Evolutionary conservation across 2,797 vertebrate genomes (phyloP), one percentile per base, ranked within the genome.

Genomic region (Cynodonichthys magdalenae): DNA sequence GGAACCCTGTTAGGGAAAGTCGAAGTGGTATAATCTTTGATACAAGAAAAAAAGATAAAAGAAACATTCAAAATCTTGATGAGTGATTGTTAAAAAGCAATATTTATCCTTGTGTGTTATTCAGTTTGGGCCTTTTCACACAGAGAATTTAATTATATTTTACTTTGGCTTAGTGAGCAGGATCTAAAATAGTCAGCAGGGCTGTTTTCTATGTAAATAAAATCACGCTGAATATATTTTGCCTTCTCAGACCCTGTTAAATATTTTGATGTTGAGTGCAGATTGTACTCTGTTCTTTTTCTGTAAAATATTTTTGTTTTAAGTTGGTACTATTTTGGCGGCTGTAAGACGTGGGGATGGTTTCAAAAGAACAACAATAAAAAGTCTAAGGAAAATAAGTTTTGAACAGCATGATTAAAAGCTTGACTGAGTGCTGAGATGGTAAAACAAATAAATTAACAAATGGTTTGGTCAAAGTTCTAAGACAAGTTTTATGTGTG

Each of bases 61-160:
- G 7, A 7, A 62, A 17, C 7, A 48, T 56, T 57, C 34, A 55
- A 69, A 80, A 52, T 20, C 29, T 20, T 28, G 14, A 7, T 6
- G 55, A 55, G 46, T 79, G 11, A 14, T 52, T 60, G 59, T 72
- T 77, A 61, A 59, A 59, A 39, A 11, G 36, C 36, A 39, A 39
- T 39, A 39, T 39, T 39, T 39, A 14, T 14, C 36, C 36, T 39
- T 11, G 36, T 14, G 10, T 11, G 1, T 39, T 39, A 14, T 39
- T 14, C 11, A 39, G 12, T 39, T 39, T 3, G 47, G 19, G 10
- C 63, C 31, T 54, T 5, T 48, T 15, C 59, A 54, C 10, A 24
- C n/a, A 28, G 12, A 36, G 17, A 55, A 42, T 60, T 39, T 53
- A 17, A 66, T 70, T 68, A n/a, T 42, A 61, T 48, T 49, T 44